Conservation (phyloP, 2,797 vertebrate genomes). For the Lacerta viridis region DNA sequence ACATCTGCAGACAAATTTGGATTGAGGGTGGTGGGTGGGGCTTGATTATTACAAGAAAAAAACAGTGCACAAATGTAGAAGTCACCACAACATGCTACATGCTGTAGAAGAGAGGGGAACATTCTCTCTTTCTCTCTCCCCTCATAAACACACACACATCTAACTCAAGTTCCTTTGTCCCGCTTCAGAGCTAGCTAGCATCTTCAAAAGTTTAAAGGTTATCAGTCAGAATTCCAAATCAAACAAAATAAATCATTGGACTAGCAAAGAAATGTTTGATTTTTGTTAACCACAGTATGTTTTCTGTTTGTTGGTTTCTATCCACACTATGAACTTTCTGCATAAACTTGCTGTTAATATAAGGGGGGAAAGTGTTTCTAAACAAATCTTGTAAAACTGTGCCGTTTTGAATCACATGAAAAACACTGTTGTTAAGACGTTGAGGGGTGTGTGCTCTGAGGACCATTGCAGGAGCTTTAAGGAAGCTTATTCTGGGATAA, state of each 20-base stretch:
- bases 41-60: conserved; percentile 19
- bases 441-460: too few relatives aligned
- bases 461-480: background rate
- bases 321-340: background rate
- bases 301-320: background rate
- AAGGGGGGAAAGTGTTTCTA: background rate
- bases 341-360: background rate
- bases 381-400: background rate
- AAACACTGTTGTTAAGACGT: background rate
- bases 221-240: background rate
- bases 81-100: background rate
- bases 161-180: background rate
- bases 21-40: conserved; percentile 12
- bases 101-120: background rate
- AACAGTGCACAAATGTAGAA: background rate
- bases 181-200: background rate
- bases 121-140: too few relatives aligned
- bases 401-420: background rate
- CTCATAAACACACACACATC: too few relatives aligned
- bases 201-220: background rate
- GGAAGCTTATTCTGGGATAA: background rate
- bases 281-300: too few relatives aligned
- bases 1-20: conserved; percentile 48
- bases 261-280: background rate
- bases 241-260: background rate